Conservation (phyloP, 2,113 vertebrate species). For the Camelus dromedarius region DNA sequence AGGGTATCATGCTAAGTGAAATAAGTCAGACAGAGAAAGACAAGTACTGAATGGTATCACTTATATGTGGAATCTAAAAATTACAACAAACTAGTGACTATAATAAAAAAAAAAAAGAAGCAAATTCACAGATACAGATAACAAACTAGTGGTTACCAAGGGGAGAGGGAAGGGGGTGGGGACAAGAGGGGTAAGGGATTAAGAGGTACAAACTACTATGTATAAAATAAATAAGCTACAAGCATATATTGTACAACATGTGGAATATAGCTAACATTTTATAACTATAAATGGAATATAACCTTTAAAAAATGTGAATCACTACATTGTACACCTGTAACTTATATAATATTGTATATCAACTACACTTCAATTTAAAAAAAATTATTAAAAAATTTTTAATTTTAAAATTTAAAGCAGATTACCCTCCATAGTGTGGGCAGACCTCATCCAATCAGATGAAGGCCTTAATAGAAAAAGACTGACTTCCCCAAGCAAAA, state of each 20-base stretch:
- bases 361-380: background rate
- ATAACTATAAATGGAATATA: background rate
- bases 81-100: background rate
- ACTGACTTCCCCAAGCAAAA: background rate
- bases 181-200: background rate
- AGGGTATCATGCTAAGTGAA: background rate
- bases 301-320: background rate
- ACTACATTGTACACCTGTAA: background rate
- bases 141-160: background rate
- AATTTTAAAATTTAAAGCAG: background rate
- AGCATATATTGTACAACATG: background rate
- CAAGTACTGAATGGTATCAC: background rate
- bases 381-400: no score
- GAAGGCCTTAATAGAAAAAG: conserved; percentile 2
- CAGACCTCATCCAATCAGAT: background rate
- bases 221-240: background rate
- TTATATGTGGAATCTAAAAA: background rate
- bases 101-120: background rate
- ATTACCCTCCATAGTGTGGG: background rate
- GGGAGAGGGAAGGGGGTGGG: background rate
- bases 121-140: background rate
- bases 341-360: background rate
- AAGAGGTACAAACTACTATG: background rate
- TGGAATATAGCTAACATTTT: background rate
- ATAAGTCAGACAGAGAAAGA: background rate